Evolutionary conservation across 2,797 vertebrate species (phyloP), one percentile per base, ranked within the genome.

Genomic region (Mormyrops boulengeri): DNA sequence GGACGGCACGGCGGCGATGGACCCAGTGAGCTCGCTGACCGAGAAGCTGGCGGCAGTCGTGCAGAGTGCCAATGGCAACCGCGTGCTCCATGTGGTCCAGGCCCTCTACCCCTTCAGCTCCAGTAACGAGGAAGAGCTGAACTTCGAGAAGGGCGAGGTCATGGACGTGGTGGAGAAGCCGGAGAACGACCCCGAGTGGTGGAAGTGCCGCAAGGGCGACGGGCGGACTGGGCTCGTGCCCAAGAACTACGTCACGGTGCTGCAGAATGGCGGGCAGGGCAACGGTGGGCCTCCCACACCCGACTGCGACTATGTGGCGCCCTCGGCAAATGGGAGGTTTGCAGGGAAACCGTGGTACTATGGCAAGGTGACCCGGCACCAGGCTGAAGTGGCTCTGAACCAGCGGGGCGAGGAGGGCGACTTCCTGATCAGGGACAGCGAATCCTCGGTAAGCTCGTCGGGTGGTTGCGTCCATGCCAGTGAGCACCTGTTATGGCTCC

Each of bases 101-200:
- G 95, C 95, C 88, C 94, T 96, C 88, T 96, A 96, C 91, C 95
- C 95, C 44, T 96, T 96, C 92, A 95, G 94, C 92, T 96, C 95
- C 0, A 94, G 94, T 89, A 96, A 95, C 87, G 95, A 95, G 84
- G 95, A 96, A 92, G 95, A 96, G 93, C 95, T 96, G 85, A 95
- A 95, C 93, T 96, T 96, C 89, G 95, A 95, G 90, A 96, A 96
- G 92, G 94, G 95, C 26, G 95, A 96, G 93, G 62, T 96, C 89
- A 95, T 96, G 95, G 95, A 96, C 93, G 95, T 96, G 91, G 93
- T 96, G 90, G 95, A 96, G 93, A 96, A 96, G 90, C 95, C 95
- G 17, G 95, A 96, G 92, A 96, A 96, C 90, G 95, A 96, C 87
- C 95, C 95, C 0, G 95, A 96, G 77, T 96, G 95, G 95, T 96